Evolutionary conservation across 2,888 invertebrate species (phyloP), one percentile per base, ranked within the genome.

Genomic region (Platypus cylindrus): DNA sequence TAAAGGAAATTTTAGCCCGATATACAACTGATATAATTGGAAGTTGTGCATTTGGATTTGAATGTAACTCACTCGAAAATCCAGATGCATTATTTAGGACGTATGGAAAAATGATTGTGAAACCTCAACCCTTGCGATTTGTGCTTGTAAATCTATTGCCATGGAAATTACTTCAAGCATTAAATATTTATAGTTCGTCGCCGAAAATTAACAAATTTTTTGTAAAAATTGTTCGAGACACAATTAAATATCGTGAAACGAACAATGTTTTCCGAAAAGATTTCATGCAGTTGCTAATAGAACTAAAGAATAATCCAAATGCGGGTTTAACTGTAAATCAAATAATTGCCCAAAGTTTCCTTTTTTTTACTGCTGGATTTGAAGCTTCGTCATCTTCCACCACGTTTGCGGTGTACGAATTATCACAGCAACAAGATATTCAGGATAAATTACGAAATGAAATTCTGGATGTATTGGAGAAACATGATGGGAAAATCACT

Each of bases 1-100:
- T 54, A 17, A 55, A 67, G 8, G 67, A 71, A 17, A 58, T 69
- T 23, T 63, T 68, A 40, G 68, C 67, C 3, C 65, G 66, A 43
- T 72, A 67, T 48, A 65, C 70, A 0, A 70, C 70, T 59, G 72
- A 73, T 46, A 66, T 71, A 2, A 69, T 73, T 13, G 70, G 68
- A 0, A 67, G 65, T 32, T 66, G 69, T 32, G 72, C 70, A 7
- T 73, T 73, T 49, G 73, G 72, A 16, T 57, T 73, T 3, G 67
- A 71, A 41, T 67, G 67, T 41, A 67, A 72, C 44, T 65, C 67
- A 17, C 64, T 73, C 30, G 60, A 62, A 32, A 60, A 68, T 51
- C 59, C 66, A 0, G 55, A 68, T 37, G 63, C 67, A 4, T 45
- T 42, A 29, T 73, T 73, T 50, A 31, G 46, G 27, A 30, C 37